Evolutionary conservation across 2,113 vertebrate species (phyloP).

Genomic region (Cryptomyrus ogoouensis): DNA sequence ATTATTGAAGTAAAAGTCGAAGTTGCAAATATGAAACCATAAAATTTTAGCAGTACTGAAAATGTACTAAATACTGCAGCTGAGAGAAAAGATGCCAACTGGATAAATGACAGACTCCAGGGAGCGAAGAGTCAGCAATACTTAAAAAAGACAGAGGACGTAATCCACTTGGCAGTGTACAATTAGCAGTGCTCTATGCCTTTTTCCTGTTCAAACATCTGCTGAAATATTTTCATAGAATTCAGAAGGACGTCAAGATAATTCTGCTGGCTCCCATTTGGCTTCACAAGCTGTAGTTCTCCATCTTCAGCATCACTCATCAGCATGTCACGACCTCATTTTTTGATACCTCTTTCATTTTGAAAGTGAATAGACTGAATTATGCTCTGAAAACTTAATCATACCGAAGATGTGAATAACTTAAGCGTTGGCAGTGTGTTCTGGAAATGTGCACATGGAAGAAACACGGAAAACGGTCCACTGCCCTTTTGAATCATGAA

Average conservation of each 20-base stretch:
- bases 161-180: constrained; percentile 1
- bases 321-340: neutral
- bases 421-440: neutral
- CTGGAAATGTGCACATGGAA: neutral
- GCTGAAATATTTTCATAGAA: constrained; percentile 1
- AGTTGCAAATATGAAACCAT: neutral
- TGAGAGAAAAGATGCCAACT: neutral
- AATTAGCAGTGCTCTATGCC: neutral
- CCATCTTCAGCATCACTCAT: neutral
- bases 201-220: constrained; percentile 3
- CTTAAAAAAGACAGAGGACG: neutral
- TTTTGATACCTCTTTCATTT: neutral
- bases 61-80: neutral
- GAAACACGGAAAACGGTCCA: neutral
- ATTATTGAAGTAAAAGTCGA: neutral
- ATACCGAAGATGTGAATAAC: constrained; percentile 1
- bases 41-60: neutral
- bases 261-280: neutral
- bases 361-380: neutral
- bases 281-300: neutral
- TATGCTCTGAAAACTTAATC: constrained; percentile 1
- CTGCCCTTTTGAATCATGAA: neutral
- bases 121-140: neutral
- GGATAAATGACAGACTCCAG: neutral
- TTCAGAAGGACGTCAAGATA: neutral